Percentiles rank a stretch among this genome's conserved stretches.
Conservation (phyloP, 1,140 invertebrate genomes). For the Helicoverpa zea region DNA sequence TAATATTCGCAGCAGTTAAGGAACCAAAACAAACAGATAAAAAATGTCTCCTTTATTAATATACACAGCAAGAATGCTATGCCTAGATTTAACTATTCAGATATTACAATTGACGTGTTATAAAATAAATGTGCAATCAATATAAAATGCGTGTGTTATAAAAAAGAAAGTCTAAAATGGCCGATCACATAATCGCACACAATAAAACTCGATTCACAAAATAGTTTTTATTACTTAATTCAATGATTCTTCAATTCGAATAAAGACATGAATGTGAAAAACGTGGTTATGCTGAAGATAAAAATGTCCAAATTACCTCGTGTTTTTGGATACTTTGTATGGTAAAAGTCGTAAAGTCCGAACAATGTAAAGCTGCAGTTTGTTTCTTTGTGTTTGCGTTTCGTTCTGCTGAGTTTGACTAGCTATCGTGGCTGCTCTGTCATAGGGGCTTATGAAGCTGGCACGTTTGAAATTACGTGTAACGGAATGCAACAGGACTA, state of each 20-base stretch:
- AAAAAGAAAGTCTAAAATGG: neutral
- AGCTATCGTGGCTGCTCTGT: neutral
- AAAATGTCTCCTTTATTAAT: too few relatives aligned
- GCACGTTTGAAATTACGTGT: too few relatives aligned
- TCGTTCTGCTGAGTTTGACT: neutral
- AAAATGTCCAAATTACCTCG: neutral
- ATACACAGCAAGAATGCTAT: too few relatives aligned
- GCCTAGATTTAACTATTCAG: too few relatives aligned
- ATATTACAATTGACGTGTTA: too few relatives aligned
- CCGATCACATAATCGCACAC: neutral
- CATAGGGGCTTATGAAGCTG: too few relatives aligned
- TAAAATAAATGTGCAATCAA: too few relatives aligned
- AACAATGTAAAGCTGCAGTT: neutral
- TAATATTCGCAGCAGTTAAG: too few relatives aligned
- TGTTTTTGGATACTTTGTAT: neutral
- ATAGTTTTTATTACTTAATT: neutral
- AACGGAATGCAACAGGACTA: too few relatives aligned
- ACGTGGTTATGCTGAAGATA: neutral
- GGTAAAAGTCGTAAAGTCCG: constrained; percentile 11
- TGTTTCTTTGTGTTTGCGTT: neutral
- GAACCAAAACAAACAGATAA: too few relatives aligned
- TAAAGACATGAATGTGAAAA: constrained; percentile 15
- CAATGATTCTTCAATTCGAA: constrained; percentile 13
- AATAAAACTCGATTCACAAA: neutral
- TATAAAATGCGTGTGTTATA: too few relatives aligned